Conservation (phyloP, 2,797 vertebrate genomes). For the Chelonia mydas region DNA sequence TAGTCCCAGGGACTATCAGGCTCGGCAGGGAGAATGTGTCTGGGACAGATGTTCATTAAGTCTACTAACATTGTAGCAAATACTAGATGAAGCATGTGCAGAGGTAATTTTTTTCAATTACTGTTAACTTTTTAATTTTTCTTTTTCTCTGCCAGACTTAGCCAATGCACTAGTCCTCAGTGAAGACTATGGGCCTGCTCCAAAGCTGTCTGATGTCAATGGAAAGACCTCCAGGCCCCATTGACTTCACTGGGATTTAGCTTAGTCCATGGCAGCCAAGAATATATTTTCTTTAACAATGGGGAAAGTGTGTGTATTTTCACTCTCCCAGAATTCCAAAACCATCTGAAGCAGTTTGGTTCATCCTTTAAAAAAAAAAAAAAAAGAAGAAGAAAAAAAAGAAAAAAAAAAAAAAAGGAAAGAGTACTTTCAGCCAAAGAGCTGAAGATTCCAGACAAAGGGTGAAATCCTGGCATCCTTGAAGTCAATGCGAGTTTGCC, state of each 20-base stretch:
- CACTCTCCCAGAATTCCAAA: background rate
- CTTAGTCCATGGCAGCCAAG: background rate
- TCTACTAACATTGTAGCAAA: background rate
- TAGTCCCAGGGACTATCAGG: background rate
- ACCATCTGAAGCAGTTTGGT: background rate
- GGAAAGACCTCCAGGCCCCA: background rate
- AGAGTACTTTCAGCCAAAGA: background rate
- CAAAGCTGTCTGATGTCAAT: background rate
- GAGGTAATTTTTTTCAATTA: background rate
- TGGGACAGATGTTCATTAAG: background rate
- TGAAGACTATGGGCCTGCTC: background rate
- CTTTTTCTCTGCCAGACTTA: background rate
- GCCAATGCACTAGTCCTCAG: background rate
- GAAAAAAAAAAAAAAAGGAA: background rate
- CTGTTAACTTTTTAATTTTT: background rate
- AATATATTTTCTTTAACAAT: background rate
- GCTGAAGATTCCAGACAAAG: background rate
- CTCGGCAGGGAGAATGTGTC: background rate
- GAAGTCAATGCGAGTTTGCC: background rate
- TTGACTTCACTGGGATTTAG: background rate
- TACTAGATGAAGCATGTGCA: background rate
- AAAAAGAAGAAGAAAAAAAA: fast-evolving
- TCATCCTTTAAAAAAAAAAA: background rate
- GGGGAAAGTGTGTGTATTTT: background rate
- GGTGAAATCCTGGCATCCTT: background rate